Conservation (phyloP, 2,888 invertebrate species). For the Ophion slaviceki region DNA sequence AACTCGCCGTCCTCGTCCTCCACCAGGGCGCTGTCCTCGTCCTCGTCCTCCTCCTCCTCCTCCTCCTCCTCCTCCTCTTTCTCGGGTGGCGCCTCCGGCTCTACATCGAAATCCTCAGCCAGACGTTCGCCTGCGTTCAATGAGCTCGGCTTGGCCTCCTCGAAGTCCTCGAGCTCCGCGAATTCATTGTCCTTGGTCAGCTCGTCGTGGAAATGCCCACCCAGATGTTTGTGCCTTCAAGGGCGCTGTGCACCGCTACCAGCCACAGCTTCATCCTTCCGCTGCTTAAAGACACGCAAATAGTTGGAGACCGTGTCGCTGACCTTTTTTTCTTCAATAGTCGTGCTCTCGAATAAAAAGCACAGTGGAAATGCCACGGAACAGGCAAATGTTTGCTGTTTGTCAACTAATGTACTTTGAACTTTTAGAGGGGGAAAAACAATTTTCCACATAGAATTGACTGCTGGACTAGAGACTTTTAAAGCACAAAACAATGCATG, state of each 20-base stretch:
- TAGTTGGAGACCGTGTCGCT: background rate
- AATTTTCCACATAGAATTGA: no score
- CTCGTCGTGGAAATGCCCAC: conserved; percentile 83
- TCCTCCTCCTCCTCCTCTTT: conserved; percentile 69
- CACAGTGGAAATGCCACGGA: background rate
- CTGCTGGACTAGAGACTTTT: no score
- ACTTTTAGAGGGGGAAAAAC: no score
- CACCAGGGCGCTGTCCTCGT: conserved; percentile 79
- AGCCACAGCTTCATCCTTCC: conserved; percentile 83
- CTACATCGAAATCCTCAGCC: conserved; percentile 68
- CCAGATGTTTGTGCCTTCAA: conserved; percentile 83
- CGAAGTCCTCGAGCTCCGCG: conserved; percentile 96
- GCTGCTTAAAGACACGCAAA: conserved; percentile 67
- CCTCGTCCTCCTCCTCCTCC: conserved; percentile 84
- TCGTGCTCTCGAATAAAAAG: background rate
- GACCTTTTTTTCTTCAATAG: background rate
- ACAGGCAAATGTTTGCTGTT: no score
- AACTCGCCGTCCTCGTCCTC: conserved; percentile 93
- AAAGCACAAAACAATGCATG: no score
- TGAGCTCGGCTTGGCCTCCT: conserved; percentile 85
- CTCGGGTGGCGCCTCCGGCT: conserved; percentile 51
- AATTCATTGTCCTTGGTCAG: conserved; percentile 93
- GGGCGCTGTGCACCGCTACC: conserved; percentile 81
- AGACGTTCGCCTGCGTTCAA: conserved; percentile 66
- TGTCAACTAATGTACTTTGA: no score